Conservation (phyloP, 2,113 vertebrate genomes). For the Stigmatopora nigra region DNA sequence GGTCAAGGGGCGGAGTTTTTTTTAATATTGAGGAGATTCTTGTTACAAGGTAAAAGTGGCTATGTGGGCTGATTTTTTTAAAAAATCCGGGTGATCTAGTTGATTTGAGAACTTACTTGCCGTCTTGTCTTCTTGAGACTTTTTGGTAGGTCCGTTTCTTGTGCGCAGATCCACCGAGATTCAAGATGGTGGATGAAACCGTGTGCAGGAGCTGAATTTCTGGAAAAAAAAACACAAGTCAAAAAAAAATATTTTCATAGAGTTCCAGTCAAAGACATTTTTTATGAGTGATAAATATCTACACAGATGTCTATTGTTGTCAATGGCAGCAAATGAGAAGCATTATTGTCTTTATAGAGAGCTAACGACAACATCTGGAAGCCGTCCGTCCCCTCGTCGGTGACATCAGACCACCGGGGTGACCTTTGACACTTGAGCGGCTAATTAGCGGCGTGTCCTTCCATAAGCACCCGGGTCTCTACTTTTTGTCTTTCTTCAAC, state of each 20-base stretch:
- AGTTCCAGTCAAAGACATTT: too few species aligned
- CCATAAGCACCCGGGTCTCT: constrained; percentile 39
- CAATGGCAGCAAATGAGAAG: too few species aligned
- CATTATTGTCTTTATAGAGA: background rate
- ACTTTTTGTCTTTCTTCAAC: constrained; percentile 33
- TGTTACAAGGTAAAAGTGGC: background rate
- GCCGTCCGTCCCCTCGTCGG: constrained; percentile 40
- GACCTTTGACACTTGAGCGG: constrained; percentile 63
- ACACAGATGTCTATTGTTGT: too few species aligned
- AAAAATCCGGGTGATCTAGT: too few species aligned
- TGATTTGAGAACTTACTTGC: background rate
- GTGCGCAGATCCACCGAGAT: background rate
- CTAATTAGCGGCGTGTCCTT: constrained; percentile 68
- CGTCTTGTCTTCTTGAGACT: background rate
- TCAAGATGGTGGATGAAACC: background rate
- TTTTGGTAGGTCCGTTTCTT: background rate
- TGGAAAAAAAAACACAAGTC: background rate
- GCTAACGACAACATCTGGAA: constrained; percentile 55
- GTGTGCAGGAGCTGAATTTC: background rate
- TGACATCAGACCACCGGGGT: constrained; percentile 58
- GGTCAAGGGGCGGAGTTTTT: too few species aligned
- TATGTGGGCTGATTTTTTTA: background rate
- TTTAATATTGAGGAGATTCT: background rate
- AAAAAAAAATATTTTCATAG: background rate
- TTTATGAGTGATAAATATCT: too few species aligned